These are phyloP conservation scores for Alviniconcha marisindica DNA, from an alignment of 1,140 invertebrate genomes.

Conservation along the genomic window DNA sequence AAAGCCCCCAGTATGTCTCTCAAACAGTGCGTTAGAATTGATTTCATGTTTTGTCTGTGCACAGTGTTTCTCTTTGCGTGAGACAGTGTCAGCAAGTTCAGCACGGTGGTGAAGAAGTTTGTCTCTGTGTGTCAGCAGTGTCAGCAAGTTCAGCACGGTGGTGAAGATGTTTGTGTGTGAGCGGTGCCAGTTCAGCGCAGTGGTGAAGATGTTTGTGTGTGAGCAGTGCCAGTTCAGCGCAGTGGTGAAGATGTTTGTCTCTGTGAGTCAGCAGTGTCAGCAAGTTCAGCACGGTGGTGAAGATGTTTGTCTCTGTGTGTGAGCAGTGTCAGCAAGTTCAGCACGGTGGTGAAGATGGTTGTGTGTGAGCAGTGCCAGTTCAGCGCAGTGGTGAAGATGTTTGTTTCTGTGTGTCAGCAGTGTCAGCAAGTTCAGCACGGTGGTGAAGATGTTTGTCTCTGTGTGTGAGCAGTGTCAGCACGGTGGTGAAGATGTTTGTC, in stretches of 20 bases:
- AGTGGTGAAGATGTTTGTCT: too few relatives aligned
- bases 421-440: too few relatives aligned
- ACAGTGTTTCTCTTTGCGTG: neutral
- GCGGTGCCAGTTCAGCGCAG: too few relatives aligned
- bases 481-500: too few relatives aligned
- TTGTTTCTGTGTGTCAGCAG: too few relatives aligned
- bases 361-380: too few relatives aligned
- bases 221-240: neutral
- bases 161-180: slow-evolving; percentile 50
- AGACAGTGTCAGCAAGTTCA: neutral
- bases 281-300: slow-evolving; percentile 61
- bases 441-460: neutral
- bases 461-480: neutral
- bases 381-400: neutral
- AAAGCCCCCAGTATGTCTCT: too few relatives aligned
- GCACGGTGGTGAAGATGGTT: too few relatives aligned
- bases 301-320: slow-evolving; percentile 33
- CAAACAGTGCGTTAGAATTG: neutral
- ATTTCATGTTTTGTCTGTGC: neutral
- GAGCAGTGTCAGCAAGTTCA: neutral
- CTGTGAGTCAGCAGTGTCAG: slow-evolving; percentile 39
- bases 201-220: neutral
- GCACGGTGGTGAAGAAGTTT: too few relatives aligned
- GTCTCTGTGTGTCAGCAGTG: slow-evolving; percentile 32
- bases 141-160: slow-evolving; percentile 58